Percentiles rank a stretch among this genome's conserved stretches.
These are phyloP conservation scores for Macroteleia sp. DNA, from an alignment of 2,888 invertebrate genomes.

Conservation along the genomic window DNA sequence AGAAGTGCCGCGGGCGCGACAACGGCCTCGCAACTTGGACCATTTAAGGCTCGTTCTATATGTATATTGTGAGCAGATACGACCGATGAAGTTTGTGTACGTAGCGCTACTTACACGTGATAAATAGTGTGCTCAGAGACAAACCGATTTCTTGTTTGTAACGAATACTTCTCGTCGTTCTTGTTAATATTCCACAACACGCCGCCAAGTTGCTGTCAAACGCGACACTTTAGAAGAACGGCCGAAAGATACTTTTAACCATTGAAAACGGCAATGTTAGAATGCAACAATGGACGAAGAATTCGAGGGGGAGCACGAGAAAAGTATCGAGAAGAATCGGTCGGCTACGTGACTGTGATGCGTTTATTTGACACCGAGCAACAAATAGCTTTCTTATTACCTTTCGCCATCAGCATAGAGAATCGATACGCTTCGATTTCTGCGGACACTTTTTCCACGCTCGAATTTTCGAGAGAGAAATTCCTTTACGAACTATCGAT, in stretches of 20 bases:
- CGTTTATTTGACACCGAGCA: slow-evolving; percentile 58
- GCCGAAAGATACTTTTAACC: slow-evolving; percentile 45
- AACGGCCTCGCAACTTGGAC: slow-evolving; percentile 73
- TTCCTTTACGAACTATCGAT: slow-evolving; percentile 24
- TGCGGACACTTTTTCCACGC: slow-evolving; percentile 42
- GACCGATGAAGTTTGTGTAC: slow-evolving; percentile 35
- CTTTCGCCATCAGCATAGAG: slow-evolving; percentile 33
- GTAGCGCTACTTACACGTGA: slow-evolving; percentile 24
- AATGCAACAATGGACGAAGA: slow-evolving; percentile 48
- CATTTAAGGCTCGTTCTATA: too few species aligned
- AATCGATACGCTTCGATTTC: slow-evolving; percentile 48
- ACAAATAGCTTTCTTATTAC: slow-evolving; percentile 61
- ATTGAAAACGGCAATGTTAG: slow-evolving; percentile 11
- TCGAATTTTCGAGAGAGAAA: slow-evolving; percentile 3
- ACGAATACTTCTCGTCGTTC: slow-evolving; percentile 21
- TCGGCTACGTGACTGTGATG: slow-evolving; percentile 53
- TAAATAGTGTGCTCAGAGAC: slow-evolving; percentile 31
- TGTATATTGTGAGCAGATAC: too few species aligned
- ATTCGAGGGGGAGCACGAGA: slow-evolving; percentile 10
- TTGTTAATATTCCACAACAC: slow-evolving; percentile 51
- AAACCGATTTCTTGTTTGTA: slow-evolving; percentile 51
- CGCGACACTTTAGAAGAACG: slow-evolving; percentile 42
- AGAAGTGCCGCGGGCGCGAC: slow-evolving; percentile 72
- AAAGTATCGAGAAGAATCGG: slow-evolving; percentile 55
- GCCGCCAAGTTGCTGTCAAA: slow-evolving; percentile 41